Base-by-base conservation (phyloP, 2,113 vertebrate genomes). In the Chionis minor region DNA sequence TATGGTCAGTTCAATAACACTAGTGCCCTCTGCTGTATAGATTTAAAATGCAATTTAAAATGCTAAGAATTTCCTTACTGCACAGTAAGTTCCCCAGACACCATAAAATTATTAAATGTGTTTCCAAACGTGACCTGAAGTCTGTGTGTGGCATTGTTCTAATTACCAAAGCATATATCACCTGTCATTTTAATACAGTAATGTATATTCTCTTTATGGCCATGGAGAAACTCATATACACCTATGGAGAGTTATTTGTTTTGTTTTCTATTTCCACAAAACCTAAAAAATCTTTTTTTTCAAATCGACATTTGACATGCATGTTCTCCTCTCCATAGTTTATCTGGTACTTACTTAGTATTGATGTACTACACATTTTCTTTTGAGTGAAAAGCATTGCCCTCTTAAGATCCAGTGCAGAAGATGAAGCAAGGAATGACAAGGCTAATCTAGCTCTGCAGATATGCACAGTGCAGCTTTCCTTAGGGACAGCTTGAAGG, bases 1-100 rank as follows among this genome's bases (percentile, higher is more conserved):
- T 58, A 49, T 61, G 65, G 77, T 84, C 92, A 94, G 52, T 49
- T 79, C 83, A 92, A 42, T 88, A 87, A 59, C 92, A 85, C 84
- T 61, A 85, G 83, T 94, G 94, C 94, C 95, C 97, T 97, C 97
- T 97, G 88, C 94, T 97, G 96, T 62, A 62, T 20, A 58, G 45
- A 89, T 49, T 75, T 91, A 87, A 93, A 86, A 95, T 20, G 27
- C 26, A 61, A 26, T 44, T 83, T 71, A 77, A 86, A 84, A 78
- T 47, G 20, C 10, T 59, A 38, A 71, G 52, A 44, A 65, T 69
- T 40, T 81, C 19, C 56, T 92, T 81, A 27, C 7, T 67, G 14
- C 33, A 66, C 6, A 52, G 42, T 27, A 2, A 3, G 20, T 6
- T 88, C 17, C 49, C 18, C 13, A 85, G 22, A 62, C 32, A 80